phyloP scores from a whole-genome alignment of 92 coral and sea anemone species.

The Hydrozoanthus gracilis region DNA sequence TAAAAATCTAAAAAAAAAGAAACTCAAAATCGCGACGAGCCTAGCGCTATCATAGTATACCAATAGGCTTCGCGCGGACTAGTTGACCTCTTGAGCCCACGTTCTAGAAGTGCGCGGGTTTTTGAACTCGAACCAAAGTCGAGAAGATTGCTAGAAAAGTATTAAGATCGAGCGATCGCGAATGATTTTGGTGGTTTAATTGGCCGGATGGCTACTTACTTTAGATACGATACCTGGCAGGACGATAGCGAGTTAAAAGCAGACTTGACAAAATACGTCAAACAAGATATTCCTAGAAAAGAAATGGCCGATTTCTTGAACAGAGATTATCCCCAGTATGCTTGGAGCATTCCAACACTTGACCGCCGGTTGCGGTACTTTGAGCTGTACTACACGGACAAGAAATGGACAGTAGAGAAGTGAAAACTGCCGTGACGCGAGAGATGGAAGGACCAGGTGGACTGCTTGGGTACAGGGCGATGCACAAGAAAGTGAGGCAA shows the following conservation, averaged over 20 bases:
- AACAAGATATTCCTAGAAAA: conserved; percentile 26
- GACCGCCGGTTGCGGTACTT: conserved; percentile 34
- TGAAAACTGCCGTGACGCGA: conserved; percentile 24
- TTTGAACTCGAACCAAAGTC: not conserved
- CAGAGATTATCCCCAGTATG: conserved; percentile 26
- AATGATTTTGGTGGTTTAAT: not conserved
- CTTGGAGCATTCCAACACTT: conserved; percentile 47
- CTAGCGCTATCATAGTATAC: conserved; percentile 56
- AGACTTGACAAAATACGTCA: conserved; percentile 31
- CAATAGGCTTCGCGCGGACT: conserved; percentile 49
- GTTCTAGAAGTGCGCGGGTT: conserved; percentile 16
- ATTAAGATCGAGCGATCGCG: not conserved
- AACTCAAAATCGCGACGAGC: conserved; percentile 24
- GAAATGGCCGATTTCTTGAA: conserved; percentile 40
- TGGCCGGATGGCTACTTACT: conserved; percentile 45
- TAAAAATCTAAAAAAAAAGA: not conserved
- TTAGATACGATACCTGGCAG: conserved; percentile 39
- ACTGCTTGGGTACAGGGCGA: conserved; percentile 40
- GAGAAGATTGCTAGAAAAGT: too few species aligned
- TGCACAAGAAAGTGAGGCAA: conserved; percentile 44
- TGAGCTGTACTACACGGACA: conserved; percentile 37
- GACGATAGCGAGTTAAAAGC: conserved; percentile 34
- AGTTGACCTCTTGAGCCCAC: conserved; percentile 19
- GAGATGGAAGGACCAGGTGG: conserved; percentile 40
- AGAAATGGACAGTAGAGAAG: conserved; percentile 2